phyloP scores from a whole-genome alignment of 2,113 vertebrate genomes.

The Charina bottae region DNA sequence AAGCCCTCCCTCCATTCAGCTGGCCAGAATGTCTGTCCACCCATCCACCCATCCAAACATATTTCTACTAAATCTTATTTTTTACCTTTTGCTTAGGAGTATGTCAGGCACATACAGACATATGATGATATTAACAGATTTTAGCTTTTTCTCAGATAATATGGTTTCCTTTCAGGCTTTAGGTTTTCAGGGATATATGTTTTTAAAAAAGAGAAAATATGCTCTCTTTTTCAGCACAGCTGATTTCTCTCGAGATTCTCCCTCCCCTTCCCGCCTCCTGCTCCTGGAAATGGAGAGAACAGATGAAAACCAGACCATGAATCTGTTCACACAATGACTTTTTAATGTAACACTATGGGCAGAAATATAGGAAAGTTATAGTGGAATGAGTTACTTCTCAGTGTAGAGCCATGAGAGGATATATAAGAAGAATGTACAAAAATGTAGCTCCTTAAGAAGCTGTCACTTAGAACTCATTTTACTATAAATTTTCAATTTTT shows the following conservation, averaged over 20 bases:
- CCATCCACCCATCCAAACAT: neutral
- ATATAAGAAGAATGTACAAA: neutral
- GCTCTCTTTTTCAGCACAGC: neutral
- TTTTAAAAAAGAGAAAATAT: neutral
- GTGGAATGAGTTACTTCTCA: neutral
- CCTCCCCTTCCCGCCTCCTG: neutral
- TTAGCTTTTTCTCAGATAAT: neutral
- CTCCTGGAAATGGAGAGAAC: neutral
- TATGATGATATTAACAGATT: neutral
- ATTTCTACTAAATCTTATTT: neutral
- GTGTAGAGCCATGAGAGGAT: neutral
- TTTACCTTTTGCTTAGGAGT: neutral
- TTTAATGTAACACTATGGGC: neutral
- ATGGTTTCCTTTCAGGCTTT: neutral
- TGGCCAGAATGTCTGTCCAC: neutral
- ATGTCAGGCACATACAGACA: neutral
- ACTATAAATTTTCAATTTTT: neutral
- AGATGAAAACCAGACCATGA: neutral
- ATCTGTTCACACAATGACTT: neutral
- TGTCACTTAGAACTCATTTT: neutral
- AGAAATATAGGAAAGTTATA: neutral
- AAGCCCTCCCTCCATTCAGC: neutral
- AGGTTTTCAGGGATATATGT: neutral
- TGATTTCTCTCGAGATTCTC: neutral
- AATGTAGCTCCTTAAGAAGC: neutral